Conservation (phyloP, 30 jellyfish, hydroid and myxozoan genomes). For the Mastigias papua region DNA sequence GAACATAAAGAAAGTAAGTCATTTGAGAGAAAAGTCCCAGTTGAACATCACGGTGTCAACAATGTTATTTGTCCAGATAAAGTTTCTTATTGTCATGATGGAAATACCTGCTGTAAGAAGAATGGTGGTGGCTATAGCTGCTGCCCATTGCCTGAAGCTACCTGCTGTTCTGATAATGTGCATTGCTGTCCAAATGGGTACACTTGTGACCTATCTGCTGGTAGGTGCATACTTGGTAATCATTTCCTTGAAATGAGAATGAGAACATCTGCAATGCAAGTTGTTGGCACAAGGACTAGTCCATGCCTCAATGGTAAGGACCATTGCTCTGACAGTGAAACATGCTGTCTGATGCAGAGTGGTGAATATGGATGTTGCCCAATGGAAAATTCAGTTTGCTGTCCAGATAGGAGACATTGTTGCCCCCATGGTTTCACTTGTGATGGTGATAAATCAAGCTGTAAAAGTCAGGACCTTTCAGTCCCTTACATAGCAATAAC, state of each 20-base stretch:
- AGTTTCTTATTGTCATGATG: slow-evolving; percentile 50
- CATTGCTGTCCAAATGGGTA: slow-evolving; percentile 82
- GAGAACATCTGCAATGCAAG: background rate
- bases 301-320: background rate
- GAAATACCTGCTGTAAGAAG: slow-evolving; percentile 74
- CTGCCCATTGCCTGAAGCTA: slow-evolving; percentile 77
- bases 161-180: slow-evolving; percentile 63
- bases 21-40: background rate
- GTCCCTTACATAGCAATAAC: background rate
- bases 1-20: background rate
- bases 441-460: slow-evolving; percentile 4
- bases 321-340: slow-evolving; percentile 59
- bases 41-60: background rate
- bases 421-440: slow-evolving; percentile 74
- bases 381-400: slow-evolving; percentile 67
- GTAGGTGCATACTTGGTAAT: slow-evolving; percentile 44
- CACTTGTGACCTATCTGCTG: slow-evolving; percentile 57
- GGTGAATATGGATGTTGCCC: slow-evolving; percentile 84
- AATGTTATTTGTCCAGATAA: slow-evolving; percentile 63
- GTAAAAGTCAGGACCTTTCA: slow-evolving; percentile 3
- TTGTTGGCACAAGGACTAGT: slow-evolving; percentile 47
- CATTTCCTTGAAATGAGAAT: background rate
- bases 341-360: slow-evolving; percentile 62
- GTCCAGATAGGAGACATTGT: slow-evolving; percentile 71
- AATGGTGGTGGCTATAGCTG: slow-evolving; percentile 68